Base-by-base conservation (phyloP, 2,888 invertebrate genomes). In the Fissipunctia ypsillon region DNA sequence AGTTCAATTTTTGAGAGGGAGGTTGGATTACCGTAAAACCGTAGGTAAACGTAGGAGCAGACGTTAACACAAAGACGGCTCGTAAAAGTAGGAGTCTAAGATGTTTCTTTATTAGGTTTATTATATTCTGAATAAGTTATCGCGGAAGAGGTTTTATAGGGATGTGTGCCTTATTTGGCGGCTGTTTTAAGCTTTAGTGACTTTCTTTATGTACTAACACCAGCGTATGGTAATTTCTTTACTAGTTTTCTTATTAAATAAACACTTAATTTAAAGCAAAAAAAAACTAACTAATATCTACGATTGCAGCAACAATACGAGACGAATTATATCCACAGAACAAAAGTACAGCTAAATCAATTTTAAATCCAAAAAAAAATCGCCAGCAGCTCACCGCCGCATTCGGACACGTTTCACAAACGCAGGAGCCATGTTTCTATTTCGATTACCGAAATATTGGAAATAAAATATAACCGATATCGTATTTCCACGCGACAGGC, bases 401-500 rank as follows among this genome's bases (percentile, higher is more conserved):
- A 69, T 81, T 70, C 85, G 85, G 85, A 86, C 88, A 88, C 88
- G 90, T 89, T 89, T 87, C 87, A 87, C 87, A 88, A 89, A 87
- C 84, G 80, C 87, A 83, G 77, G 81, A 88, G 86, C 87, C 88
- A 88, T 90, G 89, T 91, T 93, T 92, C 93, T 92, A 93, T 93
- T 94, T 92, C 93, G 90, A 93, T 92, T 91, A 92, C 91, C 91
- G 91, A 93, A 92, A 91, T 92, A 93, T 93, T 91, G 90, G 87
- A 90, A 92, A 93, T 92, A 92, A 94, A 94, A 94, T 94, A 93
- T 93, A 92, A 92, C 91, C 90, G 90, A 91, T 95, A 95, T 95
- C 95, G 93, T 89, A 92, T 94, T 94, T 93, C 92, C 92, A 93
- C 90, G 92, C 93, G 95, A 95, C 95, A 91, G 91, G 90, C 95